Evolutionary conservation across 2,888 invertebrate species (phyloP).

Genomic region (Masnerella sp.): DNA sequence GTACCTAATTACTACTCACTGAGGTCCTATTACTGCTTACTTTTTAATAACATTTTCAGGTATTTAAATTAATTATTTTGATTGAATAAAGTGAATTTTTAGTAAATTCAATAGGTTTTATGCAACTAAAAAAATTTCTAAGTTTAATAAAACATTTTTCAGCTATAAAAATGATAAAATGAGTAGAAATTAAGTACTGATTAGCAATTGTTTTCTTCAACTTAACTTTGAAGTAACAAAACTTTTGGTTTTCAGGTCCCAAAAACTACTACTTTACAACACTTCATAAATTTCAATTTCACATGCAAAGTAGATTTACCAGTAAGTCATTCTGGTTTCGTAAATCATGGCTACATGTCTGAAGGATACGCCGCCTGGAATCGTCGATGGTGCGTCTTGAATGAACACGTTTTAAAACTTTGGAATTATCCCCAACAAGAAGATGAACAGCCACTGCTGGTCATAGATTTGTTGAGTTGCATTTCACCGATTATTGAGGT

Average conservation of each 20-base stretch:
- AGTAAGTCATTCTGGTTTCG: conserved; percentile 76
- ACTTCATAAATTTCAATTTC: conserved; percentile 12
- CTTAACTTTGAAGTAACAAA: neutral
- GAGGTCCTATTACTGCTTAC: too few species aligned
- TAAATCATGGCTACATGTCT: conserved; percentile 78
- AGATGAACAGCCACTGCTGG: conserved; percentile 68
- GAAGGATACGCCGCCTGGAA: conserved; percentile 78
- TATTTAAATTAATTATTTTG: too few species aligned
- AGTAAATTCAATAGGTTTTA: too few species aligned
- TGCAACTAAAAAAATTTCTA: too few species aligned
- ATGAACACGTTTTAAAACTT: conserved; percentile 76
- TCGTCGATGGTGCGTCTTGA: conserved; percentile 79
- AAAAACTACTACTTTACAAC: conserved; percentile 17
- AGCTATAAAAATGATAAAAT: too few species aligned
- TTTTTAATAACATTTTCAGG: too few species aligned
- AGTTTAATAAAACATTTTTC: too few species aligned
- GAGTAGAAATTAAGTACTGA: neutral
- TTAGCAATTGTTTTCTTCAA: neutral
- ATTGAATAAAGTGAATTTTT: too few species aligned
- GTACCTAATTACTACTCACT: too few species aligned
- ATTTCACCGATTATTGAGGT: conserved; percentile 68
- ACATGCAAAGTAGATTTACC: conserved; percentile 20
- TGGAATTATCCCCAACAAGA: conserved; percentile 79
- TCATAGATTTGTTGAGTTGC: conserved; percentile 76
- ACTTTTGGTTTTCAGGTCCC: conserved; percentile 28